Base-by-base conservation (phyloP, 2,113 vertebrate genomes). In the Macaca mulatta region DNA sequence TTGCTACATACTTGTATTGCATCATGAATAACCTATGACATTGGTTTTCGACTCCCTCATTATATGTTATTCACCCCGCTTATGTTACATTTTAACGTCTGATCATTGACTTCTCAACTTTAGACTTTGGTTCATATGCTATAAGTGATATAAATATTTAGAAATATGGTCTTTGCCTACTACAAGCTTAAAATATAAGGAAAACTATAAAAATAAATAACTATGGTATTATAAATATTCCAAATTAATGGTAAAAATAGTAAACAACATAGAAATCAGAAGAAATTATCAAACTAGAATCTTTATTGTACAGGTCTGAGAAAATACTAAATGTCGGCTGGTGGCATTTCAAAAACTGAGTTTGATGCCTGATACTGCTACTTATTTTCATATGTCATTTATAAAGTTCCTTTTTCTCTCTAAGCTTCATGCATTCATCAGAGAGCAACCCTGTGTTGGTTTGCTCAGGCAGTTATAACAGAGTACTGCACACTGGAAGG, bases 171-270 rank as follows among this genome's bases (percentile, higher is more conserved):
- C 27, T 77, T 93, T 59, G 3, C 4, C 30, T 67, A 32, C 6
- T 70, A 25, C 43, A n/a, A 57, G 6, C 10, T 87, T 84, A 96
- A 94, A 86, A 75, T 45, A 64, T 20, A 70, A 96, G 7, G n/a
- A 67, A 96, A 87, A 30, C 78, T 77, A 50, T 12, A 59, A 81
- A 96, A 83, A 59, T 48, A 75, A 72, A 79, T 16, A 20, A 0
- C 40, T 23, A 25, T 23, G 20, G 3, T 4, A 18, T 20, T 1
- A 77, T 70, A 84, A 80, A 67, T 30, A 55, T 89, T 87, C 38
- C 2, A 81, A n/a, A 83, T 61, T 35, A 2, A 67, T 52, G 52
- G 8, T 17, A 50, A 6, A 80, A n/a, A 91, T 45, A 69, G 30
- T 74, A 93, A 79, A 1, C 48, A 57, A 40, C n/a, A 20, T 8